phyloP scores from a whole-genome alignment of 2,888 invertebrate genomes.

The Iselma pallidipennis region DNA sequence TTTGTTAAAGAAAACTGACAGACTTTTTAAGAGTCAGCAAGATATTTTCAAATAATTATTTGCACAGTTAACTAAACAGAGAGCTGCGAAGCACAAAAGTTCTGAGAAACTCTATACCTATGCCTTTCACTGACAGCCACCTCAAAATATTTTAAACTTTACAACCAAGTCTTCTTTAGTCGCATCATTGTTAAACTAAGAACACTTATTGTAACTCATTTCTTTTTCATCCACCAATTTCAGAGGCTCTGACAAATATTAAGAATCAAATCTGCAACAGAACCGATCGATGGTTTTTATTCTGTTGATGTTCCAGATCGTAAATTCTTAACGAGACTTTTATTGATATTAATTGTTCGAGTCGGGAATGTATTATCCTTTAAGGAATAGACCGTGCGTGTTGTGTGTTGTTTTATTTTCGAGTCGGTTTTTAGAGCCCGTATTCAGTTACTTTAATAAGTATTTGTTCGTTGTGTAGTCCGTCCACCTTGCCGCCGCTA shows the following conservation, averaged over 20 bases:
- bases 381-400: conserved; percentile 36
- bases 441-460: conserved; percentile 17
- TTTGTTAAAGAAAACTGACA: background rate
- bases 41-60: background rate
- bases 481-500: conserved; percentile 5
- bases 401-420: conserved; percentile 30
- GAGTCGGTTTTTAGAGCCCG: conserved; percentile 3
- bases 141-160: background rate
- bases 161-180: background rate
- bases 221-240: background rate
- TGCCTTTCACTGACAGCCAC: background rate
- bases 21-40: background rate
- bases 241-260: background rate
- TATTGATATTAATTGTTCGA: conserved; percentile 42
- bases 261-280: background rate
- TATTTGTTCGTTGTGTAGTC: conserved; percentile 19
- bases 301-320: background rate
- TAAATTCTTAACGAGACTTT: conserved; percentile 40
- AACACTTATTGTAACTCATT: too few species aligned
- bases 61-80: background rate
- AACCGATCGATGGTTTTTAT: background rate
- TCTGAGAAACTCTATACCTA: background rate
- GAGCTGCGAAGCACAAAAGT: background rate
- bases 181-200: background rate
- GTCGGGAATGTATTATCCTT: conserved; percentile 32